phyloP scores from a whole-genome alignment of 2,888 invertebrate species.

The Tinea trinotella region DNA sequence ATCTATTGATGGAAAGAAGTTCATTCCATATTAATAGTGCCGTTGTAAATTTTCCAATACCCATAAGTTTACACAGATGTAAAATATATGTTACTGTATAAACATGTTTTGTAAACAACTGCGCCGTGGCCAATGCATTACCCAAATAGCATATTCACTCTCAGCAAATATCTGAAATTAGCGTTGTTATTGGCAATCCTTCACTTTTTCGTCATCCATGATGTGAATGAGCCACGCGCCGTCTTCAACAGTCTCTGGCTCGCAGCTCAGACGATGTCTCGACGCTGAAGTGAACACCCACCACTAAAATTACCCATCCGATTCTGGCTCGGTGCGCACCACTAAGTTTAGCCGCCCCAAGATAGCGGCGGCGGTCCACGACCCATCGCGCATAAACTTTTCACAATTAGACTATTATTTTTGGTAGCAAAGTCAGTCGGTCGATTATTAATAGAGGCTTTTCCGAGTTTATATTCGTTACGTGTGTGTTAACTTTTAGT shows the following conservation, averaged over 20 bases:
- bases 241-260: conserved; percentile 12
- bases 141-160: conserved; percentile 20
- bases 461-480: conserved; percentile 74
- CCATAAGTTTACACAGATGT: too few species aligned
- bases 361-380: conserved; percentile 73
- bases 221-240: conserved; percentile 12
- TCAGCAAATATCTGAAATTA: not conserved
- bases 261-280: conserved; percentile 56
- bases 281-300: conserved; percentile 38
- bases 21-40: not conserved
- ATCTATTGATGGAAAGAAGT: conserved; percentile 16
- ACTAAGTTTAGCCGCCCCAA: conserved; percentile 74
- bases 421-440: conserved; percentile 74
- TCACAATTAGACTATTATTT: conserved; percentile 75
- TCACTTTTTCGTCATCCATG: conserved; percentile 16
- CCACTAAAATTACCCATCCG: conserved; percentile 58
- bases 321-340: conserved; percentile 65
- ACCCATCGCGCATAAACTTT: conserved; percentile 73
- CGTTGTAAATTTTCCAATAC: too few species aligned
- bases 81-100: too few species aligned
- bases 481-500: conserved; percentile 74
- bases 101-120: too few species aligned
- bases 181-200: conserved; percentile 17
- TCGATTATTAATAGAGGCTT: conserved; percentile 75
- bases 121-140: conserved; percentile 15